A percentile compares a stretch with the other conserved stretches of the same genome.
These are phyloP conservation scores for Aurelia aurita complex sp. Pacific DNA, from an alignment of 30 jellyfish, hydroid and myxozoan genomes.

Conservation along the genomic window DNA sequence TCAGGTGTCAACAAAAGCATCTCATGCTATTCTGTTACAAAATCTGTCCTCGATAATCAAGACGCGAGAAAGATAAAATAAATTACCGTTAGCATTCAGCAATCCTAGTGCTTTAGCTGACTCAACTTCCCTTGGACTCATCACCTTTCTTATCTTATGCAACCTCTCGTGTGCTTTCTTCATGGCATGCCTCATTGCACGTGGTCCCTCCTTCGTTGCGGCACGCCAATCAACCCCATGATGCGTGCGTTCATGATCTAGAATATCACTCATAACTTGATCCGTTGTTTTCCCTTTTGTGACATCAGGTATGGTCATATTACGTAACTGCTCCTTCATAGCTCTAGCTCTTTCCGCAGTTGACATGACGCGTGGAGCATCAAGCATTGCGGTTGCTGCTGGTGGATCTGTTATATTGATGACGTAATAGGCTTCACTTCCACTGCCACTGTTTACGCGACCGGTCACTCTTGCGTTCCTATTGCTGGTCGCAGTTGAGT, in stretches of 20 bases:
- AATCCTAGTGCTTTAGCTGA: slow-evolving; percentile 20
- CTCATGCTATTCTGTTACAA: no score
- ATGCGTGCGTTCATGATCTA: slow-evolving; percentile 34
- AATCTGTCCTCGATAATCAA: background rate
- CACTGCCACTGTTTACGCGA: slow-evolving; percentile 49
- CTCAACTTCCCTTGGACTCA: slow-evolving; percentile 20
- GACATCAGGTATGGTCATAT: slow-evolving; percentile 9
- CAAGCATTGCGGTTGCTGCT: background rate
- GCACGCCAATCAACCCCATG: slow-evolving; percentile 56
- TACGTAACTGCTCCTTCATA: background rate
- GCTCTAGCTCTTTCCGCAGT: slow-evolving; percentile 9
- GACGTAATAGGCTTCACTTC: slow-evolving; percentile 46
- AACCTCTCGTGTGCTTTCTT: slow-evolving; percentile 31
- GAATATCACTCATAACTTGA: slow-evolving; percentile 20
- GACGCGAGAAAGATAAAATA: background rate
- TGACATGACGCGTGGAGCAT: background rate
- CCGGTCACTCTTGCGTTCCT: slow-evolving; percentile 18
- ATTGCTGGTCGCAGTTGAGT: slow-evolving; percentile 37
- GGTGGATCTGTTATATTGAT: slow-evolving; percentile 27
- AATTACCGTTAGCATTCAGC: slow-evolving; percentile 31
- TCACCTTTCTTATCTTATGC: slow-evolving; percentile 17
- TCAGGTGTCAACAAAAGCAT: no score
- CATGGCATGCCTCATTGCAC: slow-evolving; percentile 23
- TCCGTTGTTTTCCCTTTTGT: slow-evolving; percentile 20
- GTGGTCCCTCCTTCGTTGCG: slow-evolving; percentile 28